Percentiles rank a stretch among this genome's conserved stretches.
Evolutionary conservation across 1,140 invertebrate species (phyloP).

Genomic region (Apolygus lucorum): DNA sequence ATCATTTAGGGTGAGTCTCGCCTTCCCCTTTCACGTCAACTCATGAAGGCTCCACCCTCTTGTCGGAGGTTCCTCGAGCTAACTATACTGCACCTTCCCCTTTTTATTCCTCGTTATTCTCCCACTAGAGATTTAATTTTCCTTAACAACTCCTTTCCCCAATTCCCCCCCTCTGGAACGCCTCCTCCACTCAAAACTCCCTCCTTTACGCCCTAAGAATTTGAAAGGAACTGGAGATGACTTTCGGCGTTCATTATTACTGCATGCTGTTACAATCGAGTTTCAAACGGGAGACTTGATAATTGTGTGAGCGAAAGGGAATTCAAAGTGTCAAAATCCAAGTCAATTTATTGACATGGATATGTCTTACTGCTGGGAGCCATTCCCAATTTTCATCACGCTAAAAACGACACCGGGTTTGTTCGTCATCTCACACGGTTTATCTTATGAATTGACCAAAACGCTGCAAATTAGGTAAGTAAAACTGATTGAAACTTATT

Average conservation of each 20-base stretch:
- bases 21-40: not conserved
- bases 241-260: not conserved
- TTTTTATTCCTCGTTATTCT: not conserved
- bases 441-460: too few relatives aligned
- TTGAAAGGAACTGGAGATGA: not conserved
- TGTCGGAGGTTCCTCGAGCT: not conserved
- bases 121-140: slow-evolving; percentile 1
- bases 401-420: too few relatives aligned
- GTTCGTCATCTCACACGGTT: too few relatives aligned
- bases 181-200: not conserved
- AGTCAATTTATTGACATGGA: too few relatives aligned
- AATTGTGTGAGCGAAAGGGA: too few relatives aligned
- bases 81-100: not conserved
- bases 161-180: not conserved
- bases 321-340: too few relatives aligned
- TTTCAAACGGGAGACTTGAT: not conserved
- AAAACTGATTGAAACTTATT: too few relatives aligned
- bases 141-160: not conserved
- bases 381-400: too few relatives aligned
- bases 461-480: too few relatives aligned
- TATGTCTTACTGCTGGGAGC: too few relatives aligned
- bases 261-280: not conserved
- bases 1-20: not conserved
- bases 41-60: not conserved
- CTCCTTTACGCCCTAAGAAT: not conserved